Percentiles rank a stretch among this genome's conserved stretches.
Evolutionary conservation across 1,140 invertebrate genomes (phyloP).

Genomic region (Papilio xuthus): DNA sequence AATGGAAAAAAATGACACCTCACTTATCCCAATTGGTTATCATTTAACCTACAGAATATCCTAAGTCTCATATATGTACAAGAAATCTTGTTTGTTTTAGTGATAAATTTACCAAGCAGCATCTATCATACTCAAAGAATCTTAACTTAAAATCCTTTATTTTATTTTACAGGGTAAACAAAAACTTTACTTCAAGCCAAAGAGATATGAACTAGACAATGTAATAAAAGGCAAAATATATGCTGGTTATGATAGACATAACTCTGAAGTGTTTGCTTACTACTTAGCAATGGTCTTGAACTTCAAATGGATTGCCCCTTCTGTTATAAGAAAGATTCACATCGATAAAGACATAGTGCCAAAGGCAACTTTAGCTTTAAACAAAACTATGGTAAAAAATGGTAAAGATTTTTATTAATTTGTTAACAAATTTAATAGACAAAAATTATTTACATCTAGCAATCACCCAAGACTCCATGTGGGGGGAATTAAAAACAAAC

Average conservation of each 20-base stretch:
- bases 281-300: conserved; percentile 91
- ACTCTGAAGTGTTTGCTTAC: conserved; percentile 97
- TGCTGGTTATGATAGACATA: conserved; percentile 94
- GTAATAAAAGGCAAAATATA: conserved; percentile 91
- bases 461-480: no score
- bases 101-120: neutral
- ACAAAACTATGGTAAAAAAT: conserved; percentile 82
- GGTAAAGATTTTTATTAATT: conserved; percentile 51
- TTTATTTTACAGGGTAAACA: conserved; percentile 84
- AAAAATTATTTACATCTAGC: neutral
- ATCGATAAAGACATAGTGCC: conserved; percentile 88
- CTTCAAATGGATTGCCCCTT: conserved; percentile 89
- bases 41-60: neutral
- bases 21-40: neutral
- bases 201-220: conserved; percentile 90
- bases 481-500: no score
- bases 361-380: conserved; percentile 85
- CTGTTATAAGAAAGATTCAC: conserved; percentile 89
- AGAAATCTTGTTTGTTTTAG: neutral
- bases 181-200: conserved; percentile 94
- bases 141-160: conserved; percentile 7
- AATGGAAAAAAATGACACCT: neutral
- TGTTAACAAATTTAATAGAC: neutral
- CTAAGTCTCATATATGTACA: neutral
- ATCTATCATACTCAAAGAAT: neutral